Evolutionary conservation across 37 sponge, comb jelly and placozoan species (phyloP), one percentile per base, ranked within the genome.

Genomic region (Beroe forskalii): DNA sequence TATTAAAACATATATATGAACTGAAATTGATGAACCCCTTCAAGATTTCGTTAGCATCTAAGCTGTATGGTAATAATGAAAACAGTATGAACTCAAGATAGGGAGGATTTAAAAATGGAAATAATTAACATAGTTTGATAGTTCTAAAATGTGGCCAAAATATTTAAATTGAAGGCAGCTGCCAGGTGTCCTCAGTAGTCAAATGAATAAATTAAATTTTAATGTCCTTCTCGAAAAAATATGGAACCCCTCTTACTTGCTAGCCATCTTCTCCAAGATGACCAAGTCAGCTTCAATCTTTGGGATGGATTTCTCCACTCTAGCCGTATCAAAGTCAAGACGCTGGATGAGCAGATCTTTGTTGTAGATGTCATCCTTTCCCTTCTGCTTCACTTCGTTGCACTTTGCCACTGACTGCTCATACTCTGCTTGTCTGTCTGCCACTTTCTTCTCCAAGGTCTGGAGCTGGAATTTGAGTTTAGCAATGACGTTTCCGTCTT

Each of bases 321-420:
- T 69, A 27, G 35, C 38, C 37, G 72, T 69, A 17, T 69, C 72
- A 2, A 69, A 14, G 32, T 32, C 72, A 9, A 69, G 72, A 69
- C 72, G 72, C 17, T 69, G 35, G 39, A 69, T 27, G 38, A 69
- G 72, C 17, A 69, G 72, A 17, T 69, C 72, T 37, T 69, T 69
- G 19, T 69, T 32, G 72, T 35, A 69, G 39, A 69, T 27, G 17
- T 69, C 72, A 33, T 69, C 32, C 17, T 32, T 69, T 17, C 72
- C 19, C 33, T 9, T 36, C 72, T 14, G 38, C 32, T 32, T 69
- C 35, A 33, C 19, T 1, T 69, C 32, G 72, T 32, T 69, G 19
- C 4, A 31, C 33, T 69, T 69, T 33, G 72, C 72, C 19, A 32
- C 9, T 19, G 28, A 33, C 36, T 69, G 28, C 17, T 32, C 17